Evolutionary conservation across 2,113 vertebrate species (phyloP), one percentile per base, ranked within the genome.

Genomic region (Thalassarche chlororhynchos): DNA sequence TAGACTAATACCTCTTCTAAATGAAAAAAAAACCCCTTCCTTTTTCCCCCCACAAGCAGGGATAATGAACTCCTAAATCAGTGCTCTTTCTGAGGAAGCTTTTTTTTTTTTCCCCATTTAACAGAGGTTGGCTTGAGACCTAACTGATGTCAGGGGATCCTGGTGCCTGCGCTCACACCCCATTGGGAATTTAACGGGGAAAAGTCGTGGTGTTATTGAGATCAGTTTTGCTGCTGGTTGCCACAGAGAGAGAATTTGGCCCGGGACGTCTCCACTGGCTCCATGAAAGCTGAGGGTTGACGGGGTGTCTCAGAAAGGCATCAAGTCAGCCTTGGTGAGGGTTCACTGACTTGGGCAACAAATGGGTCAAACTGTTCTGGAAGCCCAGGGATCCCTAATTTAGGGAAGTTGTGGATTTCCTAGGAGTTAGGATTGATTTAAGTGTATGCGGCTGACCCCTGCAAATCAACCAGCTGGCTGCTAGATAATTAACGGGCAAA

Each of bases 21-120:
- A 95, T 89, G 42, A 89, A 89, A 68, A 77, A 77, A 77, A 79
- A 36, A 69, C 28, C 4, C 25, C 17, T 52, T 58, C 4, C 6
- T 12, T 40, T 51, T 5, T 0, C 12, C 31, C 52, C 28, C 25
- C 21, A 14, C 77, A 64, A 68, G 54, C 87, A 80, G 49, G 55
- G 54, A 83, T 93, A 95, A 96, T 91, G 72, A 93, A 94, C 87
- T 96, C 79, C 38, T 93, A 94, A 89, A 90, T 89, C 77, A 94
- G 49, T 84, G 72, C 68, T 94, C 26, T 82, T 91, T 90, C 70
- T 29, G 54, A 82, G 74, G 44, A 83, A 81, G 49, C 10, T 36
- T 38, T n/a, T 52, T 60, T 25, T 38, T 47, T 34, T 26, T 7
- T 0, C 0, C 1, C 8, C 13, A 6, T 84, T 70, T 76, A 66